Percentiles rank a stretch among this genome's conserved stretches.
Conservation (phyloP, 2,888 invertebrate species). For the Andrena praecox region DNA sequence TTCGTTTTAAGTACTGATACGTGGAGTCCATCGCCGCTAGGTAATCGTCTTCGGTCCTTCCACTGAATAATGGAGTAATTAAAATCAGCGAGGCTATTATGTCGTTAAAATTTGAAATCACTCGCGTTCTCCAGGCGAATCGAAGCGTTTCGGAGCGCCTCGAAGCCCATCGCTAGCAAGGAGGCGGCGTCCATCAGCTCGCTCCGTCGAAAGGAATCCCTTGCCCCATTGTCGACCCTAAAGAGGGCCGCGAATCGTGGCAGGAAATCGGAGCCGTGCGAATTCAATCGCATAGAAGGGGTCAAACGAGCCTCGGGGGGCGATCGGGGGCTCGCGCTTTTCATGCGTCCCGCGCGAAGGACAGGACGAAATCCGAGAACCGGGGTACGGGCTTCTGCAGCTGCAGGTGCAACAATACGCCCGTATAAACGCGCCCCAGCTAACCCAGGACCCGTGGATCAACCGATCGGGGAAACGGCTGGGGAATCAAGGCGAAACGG, state of each 20-base stretch:
- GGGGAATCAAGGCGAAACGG: constrained; percentile 26
- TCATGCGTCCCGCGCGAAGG: constrained; percentile 25
- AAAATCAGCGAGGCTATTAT: not conserved
- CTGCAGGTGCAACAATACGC: constrained; percentile 69
- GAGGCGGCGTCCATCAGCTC: constrained; percentile 39
- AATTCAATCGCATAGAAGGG: constrained; percentile 62
- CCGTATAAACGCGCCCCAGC: constrained; percentile 33
- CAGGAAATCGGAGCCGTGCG: constrained; percentile 66
- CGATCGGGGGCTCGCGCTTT: constrained; percentile 17
- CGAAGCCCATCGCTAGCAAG: not conserved
- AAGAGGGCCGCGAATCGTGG: constrained; percentile 60
- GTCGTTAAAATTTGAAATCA: not conserved
- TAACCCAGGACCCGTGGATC: not conserved
- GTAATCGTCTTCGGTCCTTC: not conserved
- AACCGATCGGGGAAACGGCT: not conserved
- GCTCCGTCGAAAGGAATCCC: constrained; percentile 31
- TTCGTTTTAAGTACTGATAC: not conserved
- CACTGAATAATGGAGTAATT: constrained; percentile 4
- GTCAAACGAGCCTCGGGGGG: constrained; percentile 45
- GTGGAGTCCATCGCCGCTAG: not conserved
- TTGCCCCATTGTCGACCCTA: constrained; percentile 50
- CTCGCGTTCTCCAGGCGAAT: too few species aligned
- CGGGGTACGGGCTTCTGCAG: constrained; percentile 46
- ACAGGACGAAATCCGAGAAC: constrained; percentile 60
- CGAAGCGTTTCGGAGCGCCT: too few species aligned